phyloP scores from a whole-genome alignment of 2,797 vertebrate species.

The Molossus alvarezi region DNA sequence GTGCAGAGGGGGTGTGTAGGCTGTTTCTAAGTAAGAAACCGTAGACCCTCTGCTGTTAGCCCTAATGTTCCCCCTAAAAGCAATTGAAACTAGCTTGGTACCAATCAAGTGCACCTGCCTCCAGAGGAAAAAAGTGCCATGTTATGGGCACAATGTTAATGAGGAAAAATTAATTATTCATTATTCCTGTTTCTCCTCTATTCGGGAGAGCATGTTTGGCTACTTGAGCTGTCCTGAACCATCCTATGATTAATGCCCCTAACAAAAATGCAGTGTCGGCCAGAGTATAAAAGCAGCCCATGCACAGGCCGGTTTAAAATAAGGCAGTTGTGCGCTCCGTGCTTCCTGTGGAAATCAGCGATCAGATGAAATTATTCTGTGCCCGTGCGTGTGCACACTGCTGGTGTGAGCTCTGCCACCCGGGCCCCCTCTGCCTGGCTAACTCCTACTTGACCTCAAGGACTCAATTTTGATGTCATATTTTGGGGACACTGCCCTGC shows the following conservation, averaged over 20 bases:
- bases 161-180: conserved; percentile 79
- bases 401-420: not conserved
- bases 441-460: not conserved
- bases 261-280: not conserved
- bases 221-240: conserved; percentile 47
- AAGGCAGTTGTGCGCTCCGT: conserved; percentile 1
- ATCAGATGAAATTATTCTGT: not conserved
- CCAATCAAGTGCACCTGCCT: conserved; percentile 63
- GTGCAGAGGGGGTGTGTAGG: not conserved
- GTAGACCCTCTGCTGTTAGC: not conserved
- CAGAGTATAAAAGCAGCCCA: conserved; percentile 56
- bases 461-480: no score
- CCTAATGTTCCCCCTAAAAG: not conserved
- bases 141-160: conserved; percentile 52
- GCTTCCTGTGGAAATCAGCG: conserved; percentile 42
- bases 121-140: conserved; percentile 37
- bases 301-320: conserved; percentile 35
- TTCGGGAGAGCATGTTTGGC: conserved; percentile 34
- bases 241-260: conserved; percentile 69
- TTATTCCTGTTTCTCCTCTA: conserved; percentile 59
- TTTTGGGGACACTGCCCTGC: not conserved
- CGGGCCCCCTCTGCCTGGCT: not conserved
- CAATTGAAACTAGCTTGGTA: conserved; percentile 68
- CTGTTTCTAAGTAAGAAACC: not conserved
- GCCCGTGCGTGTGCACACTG: accelerated